These are phyloP conservation scores for Pemphredon lugubris DNA, from an alignment of 2,888 invertebrate genomes.

Conservation along the genomic window DNA sequence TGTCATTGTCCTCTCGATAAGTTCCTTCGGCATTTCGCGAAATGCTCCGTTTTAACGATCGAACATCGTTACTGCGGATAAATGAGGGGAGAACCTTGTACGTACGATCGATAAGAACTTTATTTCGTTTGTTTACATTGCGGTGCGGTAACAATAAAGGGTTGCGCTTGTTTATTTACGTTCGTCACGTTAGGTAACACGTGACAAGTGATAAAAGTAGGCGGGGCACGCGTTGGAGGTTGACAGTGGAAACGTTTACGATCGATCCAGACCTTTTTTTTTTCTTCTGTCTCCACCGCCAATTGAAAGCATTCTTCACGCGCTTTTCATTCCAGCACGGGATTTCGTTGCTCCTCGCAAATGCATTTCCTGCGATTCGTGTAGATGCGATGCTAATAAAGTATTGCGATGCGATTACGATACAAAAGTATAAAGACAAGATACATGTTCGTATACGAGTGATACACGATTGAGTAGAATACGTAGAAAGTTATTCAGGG, in stretches of 20 bases:
- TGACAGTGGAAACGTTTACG: constrained; percentile 45
- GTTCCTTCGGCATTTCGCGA: too few relatives aligned
- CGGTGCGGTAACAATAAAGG: too few relatives aligned
- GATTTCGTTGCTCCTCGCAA: background rate
- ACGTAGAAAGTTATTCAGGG: background rate
- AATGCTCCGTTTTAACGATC: too few relatives aligned
- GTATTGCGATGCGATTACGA: background rate
- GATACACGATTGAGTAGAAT: background rate
- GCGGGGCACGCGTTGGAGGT: constrained; percentile 48
- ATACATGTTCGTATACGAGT: background rate
- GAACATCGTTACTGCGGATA: too few relatives aligned
- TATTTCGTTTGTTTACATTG: too few relatives aligned
- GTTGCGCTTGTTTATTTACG: constrained; percentile 25
- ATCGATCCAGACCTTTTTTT: constrained; percentile 31
- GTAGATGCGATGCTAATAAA: background rate
- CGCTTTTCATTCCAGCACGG: background rate
- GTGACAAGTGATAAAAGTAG: constrained; percentile 49
- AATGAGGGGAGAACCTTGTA: too few relatives aligned
- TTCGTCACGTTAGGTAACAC: constrained; percentile 15
- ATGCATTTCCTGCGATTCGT: background rate
- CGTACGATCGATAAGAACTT: too few relatives aligned
- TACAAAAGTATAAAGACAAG: background rate
- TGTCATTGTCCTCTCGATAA: too few relatives aligned
- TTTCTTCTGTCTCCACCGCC: too few relatives aligned
- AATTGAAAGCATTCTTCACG: constrained; percentile 1